phyloP scores from a whole-genome alignment of 2,888 invertebrate species.

The Euspilapteryx auroguttella region DNA sequence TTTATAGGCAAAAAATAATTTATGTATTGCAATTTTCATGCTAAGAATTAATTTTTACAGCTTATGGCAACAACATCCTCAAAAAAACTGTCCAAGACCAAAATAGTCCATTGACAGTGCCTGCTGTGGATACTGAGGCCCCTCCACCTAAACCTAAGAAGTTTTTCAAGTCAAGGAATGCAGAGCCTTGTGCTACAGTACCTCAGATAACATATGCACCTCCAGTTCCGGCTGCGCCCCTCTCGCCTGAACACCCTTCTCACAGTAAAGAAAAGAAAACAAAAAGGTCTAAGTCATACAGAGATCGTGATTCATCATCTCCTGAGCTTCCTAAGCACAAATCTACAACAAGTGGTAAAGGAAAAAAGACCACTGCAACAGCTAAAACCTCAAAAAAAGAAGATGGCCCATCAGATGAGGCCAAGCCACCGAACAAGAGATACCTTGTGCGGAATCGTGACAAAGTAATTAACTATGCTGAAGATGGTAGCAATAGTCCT shows the following conservation, averaged over 20 bases:
- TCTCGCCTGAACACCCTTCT: conserved; percentile 46
- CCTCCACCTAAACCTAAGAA: conserved; percentile 79
- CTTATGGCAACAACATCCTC: conserved; percentile 33
- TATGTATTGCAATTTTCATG: no score
- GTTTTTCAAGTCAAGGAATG: conserved; percentile 86
- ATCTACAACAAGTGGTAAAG: conserved; percentile 34
- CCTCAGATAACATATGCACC: conserved; percentile 56
- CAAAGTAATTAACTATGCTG: conserved; percentile 67
- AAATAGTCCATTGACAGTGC: conserved; percentile 55
- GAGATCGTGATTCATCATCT: conserved; percentile 48
- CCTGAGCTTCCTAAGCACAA: conserved; percentile 46
- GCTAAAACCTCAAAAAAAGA: conserved; percentile 49
- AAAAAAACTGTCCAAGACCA: conserved; percentile 56
- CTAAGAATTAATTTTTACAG: no score
- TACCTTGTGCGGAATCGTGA: conserved; percentile 57
- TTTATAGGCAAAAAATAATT: no score
- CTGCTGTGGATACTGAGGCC: conserved; percentile 52
- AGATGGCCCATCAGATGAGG: conserved; percentile 29
- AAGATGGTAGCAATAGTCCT: conserved; percentile 60
- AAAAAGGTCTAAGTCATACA: conserved; percentile 30
- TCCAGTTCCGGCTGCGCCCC: conserved; percentile 39
- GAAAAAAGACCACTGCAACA: conserved; percentile 36
- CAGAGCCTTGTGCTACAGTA: conserved; percentile 60
- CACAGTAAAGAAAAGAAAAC: conserved; percentile 40
- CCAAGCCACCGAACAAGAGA: conserved; percentile 51